phyloP scores from a whole-genome alignment of 1,140 invertebrate genomes.

The Cydia fagiglandana region DNA sequence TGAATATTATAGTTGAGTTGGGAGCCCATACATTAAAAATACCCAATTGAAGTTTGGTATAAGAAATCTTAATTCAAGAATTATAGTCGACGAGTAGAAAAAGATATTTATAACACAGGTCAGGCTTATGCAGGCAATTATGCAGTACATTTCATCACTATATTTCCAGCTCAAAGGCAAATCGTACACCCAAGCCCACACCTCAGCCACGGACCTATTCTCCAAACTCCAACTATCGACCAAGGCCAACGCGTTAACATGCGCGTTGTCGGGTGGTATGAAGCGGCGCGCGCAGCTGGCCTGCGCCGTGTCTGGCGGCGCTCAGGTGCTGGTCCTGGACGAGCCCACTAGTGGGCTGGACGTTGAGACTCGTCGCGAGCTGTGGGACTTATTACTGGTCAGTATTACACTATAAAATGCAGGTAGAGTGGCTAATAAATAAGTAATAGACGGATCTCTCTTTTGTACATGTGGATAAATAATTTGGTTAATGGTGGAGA shows the following conservation, averaged over 20 bases:
- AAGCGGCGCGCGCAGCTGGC: constrained; percentile 89
- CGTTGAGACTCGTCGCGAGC: constrained; percentile 91
- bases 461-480: too few species aligned
- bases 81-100: too few species aligned
- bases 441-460: too few species aligned
- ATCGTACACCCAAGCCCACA: constrained; percentile 38
- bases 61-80: too few species aligned
- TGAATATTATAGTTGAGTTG: too few species aligned
- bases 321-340: constrained; percentile 89
- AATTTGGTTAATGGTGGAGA: too few species aligned
- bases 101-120: too few species aligned
- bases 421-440: too few species aligned
- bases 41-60: too few species aligned
- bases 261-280: constrained; percentile 90
- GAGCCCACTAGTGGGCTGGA: constrained; percentile 98
- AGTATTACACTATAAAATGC: constrained; percentile 45
- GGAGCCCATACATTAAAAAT: too few species aligned
- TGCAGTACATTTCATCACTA: too few species aligned
- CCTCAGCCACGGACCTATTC: constrained; percentile 46
- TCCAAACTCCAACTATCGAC: constrained; percentile 43
- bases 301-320: constrained; percentile 86
- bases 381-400: constrained; percentile 92
- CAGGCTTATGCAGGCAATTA: too few species aligned
- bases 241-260: constrained; percentile 74
- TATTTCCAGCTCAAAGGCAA: constrained; percentile 56